A percentile compares a stretch with the other conserved stretches of the same genome.
Evolutionary conservation across 2,113 vertebrate genomes (phyloP).

Genomic region (Xyliphius kryptos): DNA sequence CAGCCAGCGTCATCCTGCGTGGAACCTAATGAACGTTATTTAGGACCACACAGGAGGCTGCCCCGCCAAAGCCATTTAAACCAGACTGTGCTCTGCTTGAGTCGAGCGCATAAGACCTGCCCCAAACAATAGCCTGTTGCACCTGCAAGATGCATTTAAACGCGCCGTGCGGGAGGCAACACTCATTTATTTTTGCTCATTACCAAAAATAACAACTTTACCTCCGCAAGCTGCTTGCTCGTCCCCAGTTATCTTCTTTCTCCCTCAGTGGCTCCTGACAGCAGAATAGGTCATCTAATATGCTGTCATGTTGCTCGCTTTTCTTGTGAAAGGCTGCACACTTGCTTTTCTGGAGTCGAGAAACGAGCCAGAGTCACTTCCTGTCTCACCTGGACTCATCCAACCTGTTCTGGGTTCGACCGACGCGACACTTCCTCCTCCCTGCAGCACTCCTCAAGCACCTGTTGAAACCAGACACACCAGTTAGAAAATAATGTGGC

Average conservation of each 20-base stretch:
- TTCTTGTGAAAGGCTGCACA: slow-evolving; percentile 60
- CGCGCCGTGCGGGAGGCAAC: not conserved
- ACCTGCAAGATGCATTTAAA: slow-evolving; percentile 18
- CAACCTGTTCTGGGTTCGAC: slow-evolving; percentile 81
- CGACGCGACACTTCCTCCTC: slow-evolving; percentile 71
- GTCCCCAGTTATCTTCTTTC: slow-evolving; percentile 41
- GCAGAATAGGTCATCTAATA: slow-evolving; percentile 44
- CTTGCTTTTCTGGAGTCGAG: slow-evolving; percentile 35
- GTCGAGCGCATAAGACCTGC: slow-evolving; percentile 6
- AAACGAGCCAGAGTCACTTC: slow-evolving; percentile 55
- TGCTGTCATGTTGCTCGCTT: slow-evolving; percentile 54
- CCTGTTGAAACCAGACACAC: slow-evolving; percentile 47
- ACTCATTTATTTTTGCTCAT: slow-evolving; percentile 6
- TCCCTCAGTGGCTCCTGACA: slow-evolving; percentile 6
- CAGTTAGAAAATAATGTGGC: slow-evolving; percentile 23
- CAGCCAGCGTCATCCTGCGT: slow-evolving; percentile 9
- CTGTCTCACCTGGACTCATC: slow-evolving; percentile 75
- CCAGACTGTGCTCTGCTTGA: slow-evolving; percentile 27
- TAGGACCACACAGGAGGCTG: slow-evolving; percentile 25
- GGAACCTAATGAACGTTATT: slow-evolving; percentile 41
- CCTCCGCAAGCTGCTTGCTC: slow-evolving; percentile 62
- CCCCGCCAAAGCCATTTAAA: slow-evolving; percentile 24
- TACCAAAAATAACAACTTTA: slow-evolving; percentile 52
- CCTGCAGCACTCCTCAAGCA: slow-evolving; percentile 18
- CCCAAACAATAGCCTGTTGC: slow-evolving; percentile 6